These are phyloP conservation scores for Hoplias malabaricus DNA, from an alignment of 2,113 vertebrate species.

Conservation along the genomic window DNA sequence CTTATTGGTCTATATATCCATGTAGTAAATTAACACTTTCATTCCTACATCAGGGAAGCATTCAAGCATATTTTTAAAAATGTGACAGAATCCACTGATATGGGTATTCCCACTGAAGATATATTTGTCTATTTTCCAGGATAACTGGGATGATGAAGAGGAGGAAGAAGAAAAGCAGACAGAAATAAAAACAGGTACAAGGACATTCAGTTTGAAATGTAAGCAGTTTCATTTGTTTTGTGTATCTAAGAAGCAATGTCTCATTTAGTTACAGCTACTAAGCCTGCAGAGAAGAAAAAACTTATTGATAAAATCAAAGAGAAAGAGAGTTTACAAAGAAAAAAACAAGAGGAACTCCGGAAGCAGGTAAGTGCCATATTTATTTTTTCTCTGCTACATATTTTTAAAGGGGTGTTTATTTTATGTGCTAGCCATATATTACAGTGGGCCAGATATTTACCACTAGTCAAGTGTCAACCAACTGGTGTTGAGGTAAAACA, in stretches of 20 bases:
- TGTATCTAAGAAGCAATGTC: not conserved
- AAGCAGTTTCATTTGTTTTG: not conserved
- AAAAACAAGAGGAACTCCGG: slow-evolving; percentile 84
- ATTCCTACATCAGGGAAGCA: no score
- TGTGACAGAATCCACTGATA: no score
- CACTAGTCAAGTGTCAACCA: no score
- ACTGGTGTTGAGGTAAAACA: no score
- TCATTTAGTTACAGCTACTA: slow-evolving; percentile 73
- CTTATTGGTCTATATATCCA: no score
- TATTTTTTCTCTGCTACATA: not conserved
- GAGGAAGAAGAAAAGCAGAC: slow-evolving; percentile 71
- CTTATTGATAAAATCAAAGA: slow-evolving; percentile 95
- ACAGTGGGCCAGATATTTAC: no score
- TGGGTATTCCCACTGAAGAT: not conserved
- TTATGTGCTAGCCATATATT: not conserved
- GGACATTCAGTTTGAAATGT: not conserved
- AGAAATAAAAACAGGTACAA: slow-evolving; percentile 76
- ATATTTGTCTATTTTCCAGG: slow-evolving; percentile 67
- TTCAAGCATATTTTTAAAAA: no score
- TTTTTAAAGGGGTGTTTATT: not conserved
- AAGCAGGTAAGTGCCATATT: slow-evolving; percentile 70
- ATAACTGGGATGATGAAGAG: slow-evolving; percentile 97
- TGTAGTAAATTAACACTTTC: no score
- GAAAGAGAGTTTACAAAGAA: slow-evolving; percentile 88
- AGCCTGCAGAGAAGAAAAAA: slow-evolving; percentile 95